Evolutionary conservation across 2,797 vertebrate genomes (phyloP).

Genomic region (Notolepis coatsorum): DNA sequence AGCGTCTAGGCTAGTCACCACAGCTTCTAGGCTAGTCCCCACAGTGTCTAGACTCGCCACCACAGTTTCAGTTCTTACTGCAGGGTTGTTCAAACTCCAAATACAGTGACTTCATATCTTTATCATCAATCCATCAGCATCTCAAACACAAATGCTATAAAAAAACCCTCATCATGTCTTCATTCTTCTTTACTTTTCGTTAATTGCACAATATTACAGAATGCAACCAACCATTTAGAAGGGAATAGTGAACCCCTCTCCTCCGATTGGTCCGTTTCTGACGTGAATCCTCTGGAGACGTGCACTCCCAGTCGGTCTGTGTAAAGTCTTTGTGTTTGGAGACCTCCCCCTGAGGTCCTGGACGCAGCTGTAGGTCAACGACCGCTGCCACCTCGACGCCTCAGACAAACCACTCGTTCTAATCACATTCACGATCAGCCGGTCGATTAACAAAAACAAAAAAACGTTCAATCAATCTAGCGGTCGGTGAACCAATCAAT

Average conservation of each 20-base stretch:
- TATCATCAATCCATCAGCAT: too few relatives aligned
- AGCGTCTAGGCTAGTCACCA: too few relatives aligned
- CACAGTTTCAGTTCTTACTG: too few relatives aligned
- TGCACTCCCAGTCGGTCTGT: conserved; percentile 43
- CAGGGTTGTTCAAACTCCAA: too few relatives aligned
- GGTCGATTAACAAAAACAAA: neutral
- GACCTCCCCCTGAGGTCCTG: conserved; percentile 34
- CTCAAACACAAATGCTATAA: too few relatives aligned
- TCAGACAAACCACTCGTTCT: neutral
- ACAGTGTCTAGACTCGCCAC: too few relatives aligned
- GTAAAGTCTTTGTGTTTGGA: conserved; percentile 57
- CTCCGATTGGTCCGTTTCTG: conserved; percentile 43
- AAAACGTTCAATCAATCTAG: neutral
- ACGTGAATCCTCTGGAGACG: conserved; percentile 46
- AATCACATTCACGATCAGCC: neutral
- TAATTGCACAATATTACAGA: conserved; percentile 26
- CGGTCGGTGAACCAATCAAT: neutral
- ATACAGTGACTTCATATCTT: too few relatives aligned
- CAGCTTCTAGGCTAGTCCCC: too few relatives aligned
- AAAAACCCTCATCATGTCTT: too few relatives aligned
- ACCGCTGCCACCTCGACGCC: too few relatives aligned
- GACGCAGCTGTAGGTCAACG: conserved; percentile 30
- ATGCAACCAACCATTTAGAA: conserved; percentile 20
- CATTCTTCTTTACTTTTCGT: too few relatives aligned
- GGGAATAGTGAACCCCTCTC: conserved; percentile 28